Evolutionary conservation across 2,113 vertebrate genomes (phyloP), one percentile per base, ranked within the genome.

Genomic region (Oncorhynchus mykiss): DNA sequence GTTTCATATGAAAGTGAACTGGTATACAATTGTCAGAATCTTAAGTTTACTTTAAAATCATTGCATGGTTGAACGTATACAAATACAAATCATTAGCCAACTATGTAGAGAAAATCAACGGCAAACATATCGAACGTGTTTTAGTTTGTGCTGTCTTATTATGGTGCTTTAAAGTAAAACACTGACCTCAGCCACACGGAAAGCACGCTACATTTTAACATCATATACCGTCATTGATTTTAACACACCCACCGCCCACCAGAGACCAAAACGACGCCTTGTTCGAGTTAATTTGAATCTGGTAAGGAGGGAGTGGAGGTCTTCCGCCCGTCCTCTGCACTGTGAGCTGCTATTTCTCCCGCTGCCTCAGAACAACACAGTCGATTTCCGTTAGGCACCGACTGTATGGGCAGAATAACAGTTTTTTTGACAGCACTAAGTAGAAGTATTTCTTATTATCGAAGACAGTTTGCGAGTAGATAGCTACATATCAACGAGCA

Each of bases 171-270:
- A 31, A 72, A 82, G 76, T 80, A 75, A 70, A 72, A 76, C 5
- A 0, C 71, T 89, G 87, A 85, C 83, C 77, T 85, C 65, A 77
- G 59, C 69, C 51, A n/a, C 48, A 70, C 69, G 22, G 59, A 65
- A 73, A 75, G 75, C 31, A 80, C 69, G 60, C 59, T 20, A 54
- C 71, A 68, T 12, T 57, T 67, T 25, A 22, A n/a, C 39, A 45
- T 45, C 9, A 11, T 45, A 45, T 11, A 12, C 39, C 11, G 39
- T 11, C 39, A 45, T 45, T 45, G 39, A 45, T 11, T 45, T 2
- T 31, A 75, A 78, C 87, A 88, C 88, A 81, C 84, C 80, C 91
- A 83, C 85, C 81, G 83, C 87, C 86, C 84, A 75, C 27, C 9
- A 45, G 39, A 45, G 9, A 45, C 70, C 72, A 39, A 73, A 85